Percentiles rank a stretch among this genome's conserved stretches.
Conservation (phyloP, 2,113 vertebrate genomes). For the Petaurus breviceps region DNA sequence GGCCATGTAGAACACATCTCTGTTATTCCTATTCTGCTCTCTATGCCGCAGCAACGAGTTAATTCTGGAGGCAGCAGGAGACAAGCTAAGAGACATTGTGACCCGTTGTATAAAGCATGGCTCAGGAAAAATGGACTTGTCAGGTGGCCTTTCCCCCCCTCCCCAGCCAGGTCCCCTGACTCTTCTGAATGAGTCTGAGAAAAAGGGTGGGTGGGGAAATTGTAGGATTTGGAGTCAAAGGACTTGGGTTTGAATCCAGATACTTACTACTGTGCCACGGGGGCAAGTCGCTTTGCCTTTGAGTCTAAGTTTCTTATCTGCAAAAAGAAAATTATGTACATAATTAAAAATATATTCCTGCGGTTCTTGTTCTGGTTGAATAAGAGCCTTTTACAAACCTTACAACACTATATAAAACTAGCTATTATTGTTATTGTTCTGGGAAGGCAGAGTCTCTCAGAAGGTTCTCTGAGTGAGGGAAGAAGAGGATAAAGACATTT, state of each 20-base stretch:
- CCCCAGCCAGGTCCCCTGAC: background rate
- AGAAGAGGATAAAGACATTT: background rate
- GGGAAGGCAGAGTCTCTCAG: background rate
- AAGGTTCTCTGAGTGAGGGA: background rate
- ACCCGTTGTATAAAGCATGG: fast-evolving
- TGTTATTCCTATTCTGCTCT: slow-evolving; percentile 49
- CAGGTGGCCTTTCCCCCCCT: background rate
- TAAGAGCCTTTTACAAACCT: background rate
- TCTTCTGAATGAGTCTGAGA: background rate
- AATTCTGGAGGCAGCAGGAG: background rate
- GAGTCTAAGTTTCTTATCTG: no score
- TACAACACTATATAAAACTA: background rate
- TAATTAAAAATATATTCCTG: background rate
- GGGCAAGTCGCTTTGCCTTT: background rate
- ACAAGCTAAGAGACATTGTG: background rate
- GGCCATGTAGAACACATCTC: slow-evolving; percentile 42
- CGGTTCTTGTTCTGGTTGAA: background rate
- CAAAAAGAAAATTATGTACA: no score
- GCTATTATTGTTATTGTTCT: background rate
- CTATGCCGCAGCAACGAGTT: background rate
- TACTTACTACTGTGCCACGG: background rate
- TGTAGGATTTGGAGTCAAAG: background rate
- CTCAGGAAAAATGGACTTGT: background rate
- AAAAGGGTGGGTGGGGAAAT: background rate
- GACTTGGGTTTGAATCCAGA: background rate